These are phyloP conservation scores for Prionace glauca DNA, from an alignment of 2,797 vertebrate species.

Conservation along the genomic window DNA sequence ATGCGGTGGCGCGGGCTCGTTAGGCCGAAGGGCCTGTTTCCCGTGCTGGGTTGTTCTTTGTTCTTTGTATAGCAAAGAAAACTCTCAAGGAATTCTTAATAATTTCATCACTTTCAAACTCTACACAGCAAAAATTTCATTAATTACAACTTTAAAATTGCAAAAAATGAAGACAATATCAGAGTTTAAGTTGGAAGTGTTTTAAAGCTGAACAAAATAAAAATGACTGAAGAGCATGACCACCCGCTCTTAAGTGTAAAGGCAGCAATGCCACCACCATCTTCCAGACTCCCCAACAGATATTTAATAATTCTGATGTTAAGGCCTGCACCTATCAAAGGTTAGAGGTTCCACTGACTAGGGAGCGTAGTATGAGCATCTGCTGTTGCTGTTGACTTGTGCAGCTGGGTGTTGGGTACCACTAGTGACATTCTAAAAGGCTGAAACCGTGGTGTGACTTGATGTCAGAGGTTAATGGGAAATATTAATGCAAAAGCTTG, in stretches of 20 bases:
- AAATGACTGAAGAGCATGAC: not conserved
- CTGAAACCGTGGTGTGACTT: not conserved
- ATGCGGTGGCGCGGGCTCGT: too few relatives aligned
- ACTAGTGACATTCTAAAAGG: not conserved
- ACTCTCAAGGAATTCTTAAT: too few relatives aligned
- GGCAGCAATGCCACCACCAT: not conserved
- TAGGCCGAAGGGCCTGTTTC: too few relatives aligned
- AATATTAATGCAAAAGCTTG: not conserved
- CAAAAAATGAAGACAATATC: not conserved
- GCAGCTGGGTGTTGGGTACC: not conserved
- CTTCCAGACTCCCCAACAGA: not conserved
- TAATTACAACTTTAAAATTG: not conserved
- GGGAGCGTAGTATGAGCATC: not conserved
- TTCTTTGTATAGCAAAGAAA: not conserved
- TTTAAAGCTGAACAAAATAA: not conserved
- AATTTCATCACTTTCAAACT: not conserved
- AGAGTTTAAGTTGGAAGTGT: not conserved
- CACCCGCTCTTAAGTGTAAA: not conserved
- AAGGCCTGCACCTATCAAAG: not conserved
- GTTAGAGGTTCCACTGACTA: too few relatives aligned
- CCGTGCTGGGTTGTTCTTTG: too few relatives aligned
- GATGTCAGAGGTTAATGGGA: not conserved
- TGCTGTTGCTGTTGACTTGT: not conserved
- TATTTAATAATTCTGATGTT: not conserved
- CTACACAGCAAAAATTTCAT: not conserved